Base-by-base conservation (phyloP, 2,113 vertebrate species). In the Gavia stellata region DNA sequence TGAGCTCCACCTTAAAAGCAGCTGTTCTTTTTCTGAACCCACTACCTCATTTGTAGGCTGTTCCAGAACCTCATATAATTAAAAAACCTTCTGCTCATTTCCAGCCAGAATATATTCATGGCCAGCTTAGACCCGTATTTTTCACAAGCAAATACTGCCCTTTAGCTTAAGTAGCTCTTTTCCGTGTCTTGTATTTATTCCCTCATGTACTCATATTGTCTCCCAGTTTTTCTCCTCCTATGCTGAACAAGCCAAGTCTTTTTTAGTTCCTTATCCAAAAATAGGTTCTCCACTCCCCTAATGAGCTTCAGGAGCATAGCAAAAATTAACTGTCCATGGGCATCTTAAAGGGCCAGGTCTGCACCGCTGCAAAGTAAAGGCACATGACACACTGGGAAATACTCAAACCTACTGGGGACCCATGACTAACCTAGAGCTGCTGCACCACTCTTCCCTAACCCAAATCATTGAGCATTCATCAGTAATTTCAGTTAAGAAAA, bases 1-100 rank as follows among this genome's bases (percentile, higher is more conserved):
- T 55, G 61, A 91, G 78, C 40, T 81, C 77, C 84, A 85, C 65
- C 84, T 79, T 86, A 96, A 95, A 94, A 96, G 63, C 80, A 49
- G 33, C 38, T 89, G 9, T 10, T 79, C 58, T 78, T 79, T 78
- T 78, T 40, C 70, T 53, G 44, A 90, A 87, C 56, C 53, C 34
- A 90, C 63, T 58, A 66, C 28, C 49, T 89, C 68, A 84, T 52
- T 75, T 81, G 52, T 40, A 92, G 73, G 56, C 34, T 82, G 13
- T 38, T 91, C 28, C 73, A 90, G 47, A 94, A 87, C 8, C 17
- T 68, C 47, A 45, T 25, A 44, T 44, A 83, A 87, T 70, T 62
- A 45, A 86, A 65, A 88, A 53, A 10, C 5, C 17, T 38, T 38
- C 68, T 31, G 81, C 89, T 71, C n/a, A 91, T 89, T 92, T 63